Evolutionary conservation across 2,113 vertebrate species (phyloP), one percentile per base, ranked within the genome.

Genomic region (Salvelinus alpinus): DNA sequence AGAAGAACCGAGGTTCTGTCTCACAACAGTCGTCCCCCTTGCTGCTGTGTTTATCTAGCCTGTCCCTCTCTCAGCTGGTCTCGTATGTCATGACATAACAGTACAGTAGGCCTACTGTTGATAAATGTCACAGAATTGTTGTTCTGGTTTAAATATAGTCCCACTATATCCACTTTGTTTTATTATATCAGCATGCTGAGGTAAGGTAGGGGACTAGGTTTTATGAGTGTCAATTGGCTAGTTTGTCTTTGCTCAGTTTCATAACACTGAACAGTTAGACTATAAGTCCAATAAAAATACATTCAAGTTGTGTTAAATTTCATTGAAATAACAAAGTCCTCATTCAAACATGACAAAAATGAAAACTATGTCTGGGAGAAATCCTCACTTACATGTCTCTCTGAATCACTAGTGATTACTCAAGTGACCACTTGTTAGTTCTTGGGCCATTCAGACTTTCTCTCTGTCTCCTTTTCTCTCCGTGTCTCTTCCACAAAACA

Each of bases 351-450:
- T 20, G 9, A n/a, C n/a, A 44, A 48, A 48, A 22, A 24, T 24
- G 68, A 83, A 70, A 83, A 77, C 70, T 83, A 83, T 80, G 84
- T 87, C 84, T 80, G 71, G 79, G 78, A 88, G 72, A 83, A 82
- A 73, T 80, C 79, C 74, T 74, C 83, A 90, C 89, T 91, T 91
- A 90, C 89, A 88, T 88, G 84, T 90, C 74, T 85, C 80, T 87
- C 80, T 87, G 91, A 87, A 86, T 90, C 83, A 86, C 84, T 88
- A 78, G 72, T 88, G 88, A 90, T 87, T 88, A 86, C 84, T 85
- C 86, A 86, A 90, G 86, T 88, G 83, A 86, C 76, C 89, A 88
- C 88, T 91, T 86, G 87, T 87, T 90, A 86, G 82, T 85, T 86
- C 64, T 86, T 81, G 81, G 77, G 80, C 83, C 78, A 80, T 79